Conservation (phyloP, 2,113 vertebrate species). For the Eleginops maclovinus region DNA sequence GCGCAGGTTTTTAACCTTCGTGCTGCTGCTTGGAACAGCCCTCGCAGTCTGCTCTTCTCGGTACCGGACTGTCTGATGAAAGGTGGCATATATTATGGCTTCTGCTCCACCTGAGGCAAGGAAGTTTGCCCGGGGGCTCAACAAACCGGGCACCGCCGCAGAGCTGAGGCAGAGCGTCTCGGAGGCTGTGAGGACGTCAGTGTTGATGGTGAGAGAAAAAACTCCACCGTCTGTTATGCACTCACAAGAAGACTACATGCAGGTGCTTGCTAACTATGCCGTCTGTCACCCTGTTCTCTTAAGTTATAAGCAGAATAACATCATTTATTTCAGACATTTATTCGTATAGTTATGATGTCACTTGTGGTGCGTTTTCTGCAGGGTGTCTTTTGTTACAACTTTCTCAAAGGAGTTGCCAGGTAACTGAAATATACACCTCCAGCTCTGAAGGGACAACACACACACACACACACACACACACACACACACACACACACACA, state of each 20-base stretch:
- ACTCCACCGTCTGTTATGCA: neutral
- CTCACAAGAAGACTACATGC: neutral
- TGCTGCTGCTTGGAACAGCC: neutral
- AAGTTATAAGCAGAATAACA: neutral
- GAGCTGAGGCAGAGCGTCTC: conserved; percentile 96
- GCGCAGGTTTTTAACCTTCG: neutral
- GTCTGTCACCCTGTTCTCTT: neutral
- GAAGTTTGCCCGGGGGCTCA: conserved; percentile 92
- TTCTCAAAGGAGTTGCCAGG: conserved; percentile 73
- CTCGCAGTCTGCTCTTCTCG: neutral
- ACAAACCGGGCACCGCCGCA: conserved; percentile 94
- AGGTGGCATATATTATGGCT: conserved; percentile 71
- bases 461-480: conserved; percentile 12
- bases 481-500: conserved; percentile 10
- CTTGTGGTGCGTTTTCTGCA: neutral
- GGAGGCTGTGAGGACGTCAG: conserved; percentile 92
- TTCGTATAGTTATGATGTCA: neutral
- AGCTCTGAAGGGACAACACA: conserved; percentile 36
- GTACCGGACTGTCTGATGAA: conserved; percentile 31
- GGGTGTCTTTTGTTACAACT: conserved; percentile 55
- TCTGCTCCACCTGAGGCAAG: conserved; percentile 88
- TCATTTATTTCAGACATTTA: neutral
- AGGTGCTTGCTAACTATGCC: neutral
- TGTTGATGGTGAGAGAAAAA: conserved; percentile 88
- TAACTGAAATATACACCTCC: conserved; percentile 67